Conservation (phyloP, 2,113 vertebrate species). For the Narcine bancroftii region DNA sequence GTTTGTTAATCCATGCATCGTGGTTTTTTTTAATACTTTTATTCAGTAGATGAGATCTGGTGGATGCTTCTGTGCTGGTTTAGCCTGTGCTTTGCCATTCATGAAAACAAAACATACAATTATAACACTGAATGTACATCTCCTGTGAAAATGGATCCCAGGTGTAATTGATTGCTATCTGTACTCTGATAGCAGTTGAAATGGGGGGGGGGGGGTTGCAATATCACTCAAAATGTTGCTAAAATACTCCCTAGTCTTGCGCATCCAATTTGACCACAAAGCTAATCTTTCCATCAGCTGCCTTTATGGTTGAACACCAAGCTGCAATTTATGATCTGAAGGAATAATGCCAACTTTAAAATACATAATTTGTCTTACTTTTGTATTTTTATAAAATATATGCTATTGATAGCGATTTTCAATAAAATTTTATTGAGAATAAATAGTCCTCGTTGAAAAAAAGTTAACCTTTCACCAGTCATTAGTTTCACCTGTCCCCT, state of each 20-base stretch:
- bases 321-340: background rate
- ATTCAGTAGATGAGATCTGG: background rate
- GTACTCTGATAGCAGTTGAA: slow-evolving; percentile 1
- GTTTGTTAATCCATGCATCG: slow-evolving; percentile 6
- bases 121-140: background rate
- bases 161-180: slow-evolving; percentile 2
- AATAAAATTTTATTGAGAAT: slow-evolving; percentile 25
- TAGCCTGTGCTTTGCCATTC: background rate
- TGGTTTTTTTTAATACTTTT: background rate
- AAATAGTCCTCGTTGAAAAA: slow-evolving; percentile 10
- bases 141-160: background rate
- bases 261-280: background rate
- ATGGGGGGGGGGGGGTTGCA: background rate
- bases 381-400: background rate
- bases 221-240: background rate
- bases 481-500: background rate
- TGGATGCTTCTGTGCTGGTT: background rate
- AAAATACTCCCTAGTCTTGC: background rate
- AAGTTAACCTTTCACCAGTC: slow-evolving; percentile 27
- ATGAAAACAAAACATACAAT: slow-evolving; percentile 20
- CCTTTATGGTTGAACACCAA: background rate
- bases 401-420: background rate
- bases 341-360: background rate
- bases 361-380: background rate
- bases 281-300: background rate